These are phyloP conservation scores for Heliothis peltigera DNA, from an alignment of 2,888 invertebrate species.

Conservation along the genomic window DNA sequence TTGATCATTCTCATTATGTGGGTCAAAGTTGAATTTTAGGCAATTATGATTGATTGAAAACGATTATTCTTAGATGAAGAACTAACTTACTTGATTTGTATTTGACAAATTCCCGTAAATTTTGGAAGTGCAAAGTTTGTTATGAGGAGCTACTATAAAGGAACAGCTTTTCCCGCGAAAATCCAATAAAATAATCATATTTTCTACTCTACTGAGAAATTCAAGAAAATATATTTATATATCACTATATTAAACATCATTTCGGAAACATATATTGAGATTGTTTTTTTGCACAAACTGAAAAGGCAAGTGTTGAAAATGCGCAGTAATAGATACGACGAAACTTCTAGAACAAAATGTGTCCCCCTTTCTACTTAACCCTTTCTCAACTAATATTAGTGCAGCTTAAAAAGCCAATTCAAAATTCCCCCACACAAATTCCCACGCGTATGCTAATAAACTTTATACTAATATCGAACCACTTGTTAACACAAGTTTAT, in stretches of 20 bases:
- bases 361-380: no score
- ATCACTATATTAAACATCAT: no score
- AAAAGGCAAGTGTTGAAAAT: no score
- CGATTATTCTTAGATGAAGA: conserved; percentile 27
- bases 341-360: no score
- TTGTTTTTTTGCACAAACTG: no score
- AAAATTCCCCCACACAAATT: not conserved
- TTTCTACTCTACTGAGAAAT: no score
- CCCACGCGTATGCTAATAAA: conserved; percentile 38
- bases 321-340: no score
- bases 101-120: conserved; percentile 2
- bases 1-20: conserved; percentile 57
- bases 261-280: no score
- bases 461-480: conserved; percentile 5
- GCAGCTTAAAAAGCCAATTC: not conserved
- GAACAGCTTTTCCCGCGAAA: not conserved
- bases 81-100: not conserved
- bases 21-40: conserved; percentile 56
- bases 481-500: conserved; percentile 11
- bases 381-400: not conserved
- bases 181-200: no score
- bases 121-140: conserved; percentile 10
- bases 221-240: no score
- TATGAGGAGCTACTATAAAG: not conserved
- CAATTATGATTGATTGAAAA: conserved; percentile 58